These are phyloP conservation scores for Xestia ashworthii DNA, from an alignment of 2,888 invertebrate genomes.

Conservation along the genomic window DNA sequence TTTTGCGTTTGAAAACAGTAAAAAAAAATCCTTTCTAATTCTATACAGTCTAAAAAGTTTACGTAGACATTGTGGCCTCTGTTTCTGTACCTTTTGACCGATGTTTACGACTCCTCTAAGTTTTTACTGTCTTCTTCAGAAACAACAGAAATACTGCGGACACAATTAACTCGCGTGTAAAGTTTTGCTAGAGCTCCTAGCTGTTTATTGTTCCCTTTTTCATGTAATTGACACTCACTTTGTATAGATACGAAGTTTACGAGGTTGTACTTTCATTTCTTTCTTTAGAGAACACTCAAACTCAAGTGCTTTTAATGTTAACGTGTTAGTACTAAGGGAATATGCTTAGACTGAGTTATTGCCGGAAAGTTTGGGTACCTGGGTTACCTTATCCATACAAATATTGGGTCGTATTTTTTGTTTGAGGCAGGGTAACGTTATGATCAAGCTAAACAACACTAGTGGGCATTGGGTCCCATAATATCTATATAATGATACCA, in stretches of 20 bases:
- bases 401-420: not conserved
- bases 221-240: slow-evolving; percentile 66
- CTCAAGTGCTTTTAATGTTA: slow-evolving; percentile 35
- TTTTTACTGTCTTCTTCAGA: slow-evolving; percentile 73
- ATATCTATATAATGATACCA: not conserved
- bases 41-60: slow-evolving; percentile 51
- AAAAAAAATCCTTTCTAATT: slow-evolving; percentile 51
- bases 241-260: slow-evolving; percentile 59
- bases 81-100: slow-evolving; percentile 63
- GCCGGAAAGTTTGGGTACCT: not conserved
- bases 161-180: slow-evolving; percentile 76
- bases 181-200: slow-evolving; percentile 68
- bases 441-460: not conserved
- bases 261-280: slow-evolving; percentile 35
- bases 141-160: slow-evolving; percentile 70
- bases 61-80: slow-evolving; percentile 49
- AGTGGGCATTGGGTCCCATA: not conserved
- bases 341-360: slow-evolving; percentile 22
- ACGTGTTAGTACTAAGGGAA: slow-evolving; percentile 24
- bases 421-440: not conserved
- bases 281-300: slow-evolving; percentile 41
- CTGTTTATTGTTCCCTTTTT: slow-evolving; percentile 64
- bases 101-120: slow-evolving; percentile 72
- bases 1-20: slow-evolving; percentile 35
- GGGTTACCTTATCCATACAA: not conserved